Evolutionary conservation across 2,888 invertebrate genomes (phyloP).

Genomic region (Trachelus troglodyta): DNA sequence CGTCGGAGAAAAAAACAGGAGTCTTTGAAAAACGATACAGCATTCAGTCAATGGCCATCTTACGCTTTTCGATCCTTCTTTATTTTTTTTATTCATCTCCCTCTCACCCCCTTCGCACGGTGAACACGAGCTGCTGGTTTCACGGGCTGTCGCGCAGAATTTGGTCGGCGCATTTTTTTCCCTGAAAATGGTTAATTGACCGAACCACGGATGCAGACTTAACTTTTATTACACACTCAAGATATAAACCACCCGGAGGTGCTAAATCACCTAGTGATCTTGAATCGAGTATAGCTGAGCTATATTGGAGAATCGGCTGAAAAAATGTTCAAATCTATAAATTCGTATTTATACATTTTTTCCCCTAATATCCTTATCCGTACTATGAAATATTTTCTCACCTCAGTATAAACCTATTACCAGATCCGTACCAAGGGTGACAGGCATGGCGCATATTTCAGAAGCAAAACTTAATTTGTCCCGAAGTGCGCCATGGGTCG

Average conservation of each 20-base stretch:
- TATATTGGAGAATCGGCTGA: not conserved
- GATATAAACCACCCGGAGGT: not conserved
- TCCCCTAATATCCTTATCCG: not conserved
- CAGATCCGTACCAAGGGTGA: not conserved
- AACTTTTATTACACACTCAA: not conserved
- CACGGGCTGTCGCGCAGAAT: slow-evolving; percentile 63
- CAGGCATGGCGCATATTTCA: slow-evolving; percentile 42
- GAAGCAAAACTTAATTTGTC: slow-evolving; percentile 61
- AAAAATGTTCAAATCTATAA: not conserved
- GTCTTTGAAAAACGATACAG: slow-evolving; percentile 61
- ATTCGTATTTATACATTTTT: not conserved
- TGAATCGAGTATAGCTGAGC: not conserved
- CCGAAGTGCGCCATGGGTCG: slow-evolving; percentile 58
- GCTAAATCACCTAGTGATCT: not conserved
- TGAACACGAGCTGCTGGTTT: slow-evolving; percentile 58
- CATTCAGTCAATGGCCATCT: slow-evolving; percentile 39
- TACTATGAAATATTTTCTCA: not conserved
- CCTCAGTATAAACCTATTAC: not conserved
- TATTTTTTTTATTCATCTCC: slow-evolving; percentile 21
- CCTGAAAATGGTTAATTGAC: slow-evolving; percentile 59
- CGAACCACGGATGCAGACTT: slow-evolving; percentile 46
- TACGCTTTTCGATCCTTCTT: slow-evolving; percentile 10
- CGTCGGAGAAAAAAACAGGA: slow-evolving; percentile 25
- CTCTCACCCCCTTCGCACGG: slow-evolving; percentile 29
- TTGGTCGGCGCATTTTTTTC: slow-evolving; percentile 55